Evolutionary conservation across 30 jellyfish, hydroid and myxozoan species (phyloP).

Genomic region (Turritopsis dohrnii): DNA sequence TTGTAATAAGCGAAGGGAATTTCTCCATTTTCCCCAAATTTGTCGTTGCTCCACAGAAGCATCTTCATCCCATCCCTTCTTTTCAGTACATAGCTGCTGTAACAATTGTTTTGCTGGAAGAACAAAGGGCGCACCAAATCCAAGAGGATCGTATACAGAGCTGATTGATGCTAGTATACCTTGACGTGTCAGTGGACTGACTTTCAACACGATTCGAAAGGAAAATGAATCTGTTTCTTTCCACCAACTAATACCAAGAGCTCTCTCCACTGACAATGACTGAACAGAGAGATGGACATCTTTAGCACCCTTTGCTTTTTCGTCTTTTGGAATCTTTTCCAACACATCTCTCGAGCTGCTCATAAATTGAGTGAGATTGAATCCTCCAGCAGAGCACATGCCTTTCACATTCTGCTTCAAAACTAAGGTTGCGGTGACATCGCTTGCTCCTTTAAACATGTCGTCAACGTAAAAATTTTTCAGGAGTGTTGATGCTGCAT

Average conservation of each 20-base stretch:
- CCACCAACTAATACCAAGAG: conserved; percentile 43
- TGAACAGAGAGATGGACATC: conserved; percentile 4
- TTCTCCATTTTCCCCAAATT: conserved; percentile 32
- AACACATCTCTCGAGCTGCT: conserved; percentile 31
- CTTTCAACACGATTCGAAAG: conserved; percentile 37
- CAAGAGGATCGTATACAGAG: conserved; percentile 47
- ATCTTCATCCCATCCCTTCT: conserved; percentile 31
- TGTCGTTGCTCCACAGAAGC: conserved; percentile 22
- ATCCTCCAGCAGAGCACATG: conserved; percentile 41
- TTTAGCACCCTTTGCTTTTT: background rate
- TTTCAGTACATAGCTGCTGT: conserved; percentile 25
- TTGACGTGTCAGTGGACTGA: conserved; percentile 31
- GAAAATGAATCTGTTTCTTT: conserved; percentile 29
- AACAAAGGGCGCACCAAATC: conserved; percentile 30
- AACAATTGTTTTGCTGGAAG: conserved; percentile 25
- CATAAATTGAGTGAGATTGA: conserved; percentile 25
- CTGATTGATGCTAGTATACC: conserved; percentile 40
- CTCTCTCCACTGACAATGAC: conserved; percentile 15
- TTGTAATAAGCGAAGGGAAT: conserved; percentile 16
- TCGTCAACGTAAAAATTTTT: conserved; percentile 56
- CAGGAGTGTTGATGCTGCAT: conserved; percentile 22
- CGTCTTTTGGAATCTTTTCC: conserved; percentile 12
- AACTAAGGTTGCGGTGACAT: conserved; percentile 1
- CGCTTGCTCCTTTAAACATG: conserved; percentile 24
- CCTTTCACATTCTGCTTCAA: background rate